Evolutionary conservation across 2,888 invertebrate genomes (phyloP).

Genomic region (Yponomeuta malinellus): DNA sequence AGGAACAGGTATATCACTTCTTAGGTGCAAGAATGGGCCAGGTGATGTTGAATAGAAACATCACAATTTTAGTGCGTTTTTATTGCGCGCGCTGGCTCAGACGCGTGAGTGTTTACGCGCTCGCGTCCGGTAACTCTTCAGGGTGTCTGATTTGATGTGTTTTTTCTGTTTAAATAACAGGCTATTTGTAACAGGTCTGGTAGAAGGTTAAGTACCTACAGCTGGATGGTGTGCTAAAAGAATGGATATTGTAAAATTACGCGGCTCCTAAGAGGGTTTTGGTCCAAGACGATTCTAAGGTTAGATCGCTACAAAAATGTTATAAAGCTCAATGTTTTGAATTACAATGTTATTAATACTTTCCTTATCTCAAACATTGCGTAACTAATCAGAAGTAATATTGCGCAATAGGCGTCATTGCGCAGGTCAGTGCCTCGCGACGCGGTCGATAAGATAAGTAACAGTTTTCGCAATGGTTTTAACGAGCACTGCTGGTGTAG

Average conservation of each 20-base stretch:
- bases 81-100: conserved; percentile 54
- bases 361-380: too few relatives aligned
- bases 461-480: not conserved
- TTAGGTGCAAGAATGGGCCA: conserved; percentile 31
- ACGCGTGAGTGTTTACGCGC: conserved; percentile 59
- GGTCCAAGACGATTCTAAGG: too few relatives aligned
- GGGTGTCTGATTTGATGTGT: not conserved
- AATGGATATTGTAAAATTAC: too few relatives aligned
- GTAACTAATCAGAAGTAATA: too few relatives aligned
- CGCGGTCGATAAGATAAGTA: conserved; percentile 6
- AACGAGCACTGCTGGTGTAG: conserved; percentile 94
- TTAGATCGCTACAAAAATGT: too few relatives aligned
- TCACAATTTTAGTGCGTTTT: conserved; percentile 75
- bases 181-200: not conserved
- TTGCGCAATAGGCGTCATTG: not conserved
- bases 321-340: too few relatives aligned
- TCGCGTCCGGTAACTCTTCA: conserved; percentile 48
- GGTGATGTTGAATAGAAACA: conserved; percentile 67
- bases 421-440: conserved; percentile 11
- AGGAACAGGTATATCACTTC: conserved; percentile 30
- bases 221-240: too few relatives aligned
- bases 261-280: too few relatives aligned
- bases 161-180: conserved; percentile 7
- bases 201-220: not conserved
- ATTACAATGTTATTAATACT: too few relatives aligned